phyloP scores from a whole-genome alignment of 2,888 invertebrate genomes.

The Drosophila neonasuta region DNA sequence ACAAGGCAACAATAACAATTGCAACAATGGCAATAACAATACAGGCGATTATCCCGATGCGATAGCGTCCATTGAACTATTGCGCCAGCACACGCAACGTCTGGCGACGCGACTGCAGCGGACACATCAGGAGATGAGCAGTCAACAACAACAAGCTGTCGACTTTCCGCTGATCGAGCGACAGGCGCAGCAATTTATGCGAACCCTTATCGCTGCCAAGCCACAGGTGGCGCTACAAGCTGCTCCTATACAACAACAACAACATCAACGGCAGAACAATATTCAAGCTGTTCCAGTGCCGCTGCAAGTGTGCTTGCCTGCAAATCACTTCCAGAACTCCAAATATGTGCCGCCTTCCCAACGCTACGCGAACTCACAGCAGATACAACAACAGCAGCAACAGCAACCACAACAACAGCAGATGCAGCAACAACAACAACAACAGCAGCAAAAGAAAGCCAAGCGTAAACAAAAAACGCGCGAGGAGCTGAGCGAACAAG shows the following conservation, averaged over 20 bases:
- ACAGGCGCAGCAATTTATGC: conserved; percentile 45
- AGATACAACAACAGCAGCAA: conserved; percentile 10
- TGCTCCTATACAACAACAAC: conserved; percentile 8
- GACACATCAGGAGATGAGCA: conserved; percentile 42
- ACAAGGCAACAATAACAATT: neutral
- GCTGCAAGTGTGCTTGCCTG: neutral
- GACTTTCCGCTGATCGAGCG: conserved; percentile 14
- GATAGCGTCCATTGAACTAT: conserved; percentile 33
- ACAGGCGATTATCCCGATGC: conserved; percentile 20
- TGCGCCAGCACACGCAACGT: conserved; percentile 55
- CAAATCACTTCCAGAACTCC: neutral
- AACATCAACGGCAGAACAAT: neutral
- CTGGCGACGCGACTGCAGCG: conserved; percentile 53
- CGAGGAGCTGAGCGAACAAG: conserved; percentile 45
- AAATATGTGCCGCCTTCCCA: neutral
- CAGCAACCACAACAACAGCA: conserved; percentile 1
- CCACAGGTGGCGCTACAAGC: conserved; percentile 7
- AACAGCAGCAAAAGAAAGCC: neutral
- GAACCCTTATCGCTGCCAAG: conserved; percentile 21
- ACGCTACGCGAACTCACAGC: neutral
- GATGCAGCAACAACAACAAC: neutral
- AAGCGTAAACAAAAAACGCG: conserved; percentile 26
- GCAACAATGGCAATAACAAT: neutral
- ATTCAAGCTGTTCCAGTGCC: too few species aligned
- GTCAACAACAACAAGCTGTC: conserved; percentile 1